Conservation (phyloP, 2,113 vertebrate species). For the Corythornis madagascariensis region DNA sequence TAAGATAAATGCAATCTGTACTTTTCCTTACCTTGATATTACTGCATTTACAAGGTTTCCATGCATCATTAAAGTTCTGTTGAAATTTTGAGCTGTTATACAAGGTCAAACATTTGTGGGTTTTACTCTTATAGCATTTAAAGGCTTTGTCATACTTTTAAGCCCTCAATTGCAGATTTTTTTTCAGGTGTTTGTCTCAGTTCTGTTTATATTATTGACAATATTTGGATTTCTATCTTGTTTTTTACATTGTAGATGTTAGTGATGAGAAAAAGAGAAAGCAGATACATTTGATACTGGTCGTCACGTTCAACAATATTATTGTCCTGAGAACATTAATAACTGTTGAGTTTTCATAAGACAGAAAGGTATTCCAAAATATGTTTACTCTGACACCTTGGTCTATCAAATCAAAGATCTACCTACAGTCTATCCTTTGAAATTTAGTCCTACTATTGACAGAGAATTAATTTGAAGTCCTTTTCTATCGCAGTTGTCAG, state of each 20-base stretch:
- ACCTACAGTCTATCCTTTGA: not conserved
- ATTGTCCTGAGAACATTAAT: not conserved
- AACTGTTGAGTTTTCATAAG: not conserved
- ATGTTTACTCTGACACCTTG: not conserved
- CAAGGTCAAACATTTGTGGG: not conserved
- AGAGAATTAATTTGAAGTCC: not conserved
- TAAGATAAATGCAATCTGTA: not conserved
- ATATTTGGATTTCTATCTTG: not conserved
- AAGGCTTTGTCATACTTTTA: not conserved
- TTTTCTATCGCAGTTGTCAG: not conserved
- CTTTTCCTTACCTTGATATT: not conserved
- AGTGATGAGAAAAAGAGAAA: not conserved
- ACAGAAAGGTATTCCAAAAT: not conserved
- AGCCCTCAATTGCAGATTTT: not conserved
- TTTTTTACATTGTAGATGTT: not conserved
- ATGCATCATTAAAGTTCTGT: not conserved
- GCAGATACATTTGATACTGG: not conserved
- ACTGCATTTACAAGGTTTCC: not conserved
- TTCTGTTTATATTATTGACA: not conserved
- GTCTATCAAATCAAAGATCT: not conserved
- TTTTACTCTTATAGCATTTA: not conserved
- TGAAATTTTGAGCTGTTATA: not conserved
- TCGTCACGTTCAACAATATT: not conserved
- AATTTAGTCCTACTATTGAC: not conserved
- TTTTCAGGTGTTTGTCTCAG: not conserved